Base-by-base conservation (phyloP, 2,113 vertebrate species). In the Grus americana region DNA sequence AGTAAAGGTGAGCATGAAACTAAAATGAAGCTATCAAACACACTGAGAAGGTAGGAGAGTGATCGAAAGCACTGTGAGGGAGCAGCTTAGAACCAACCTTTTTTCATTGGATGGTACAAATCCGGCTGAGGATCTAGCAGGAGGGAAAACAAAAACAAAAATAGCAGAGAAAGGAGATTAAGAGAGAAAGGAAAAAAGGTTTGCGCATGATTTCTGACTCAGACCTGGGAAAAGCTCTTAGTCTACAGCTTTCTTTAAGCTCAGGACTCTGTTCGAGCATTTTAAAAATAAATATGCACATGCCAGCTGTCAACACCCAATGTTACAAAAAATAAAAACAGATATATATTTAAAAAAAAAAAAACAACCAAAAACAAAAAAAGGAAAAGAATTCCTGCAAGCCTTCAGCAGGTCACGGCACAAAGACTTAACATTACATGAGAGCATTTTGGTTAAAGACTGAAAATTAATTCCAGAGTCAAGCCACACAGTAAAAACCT, bases 111-210 rank as follows among this genome's bases (percentile, higher is more conserved):
- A 96, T 98, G 99, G 97, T 98, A 99, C 98, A 99, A 98, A 97
- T 99, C 99, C 98, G 98, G 99, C 97, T 99, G 98, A 98, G 99
- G 98, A 98, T 99, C 98, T 98, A 98, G 99, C 99, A 99, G 98
- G 93, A 98, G 96, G 97, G 95, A 97, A 98, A 97, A 98, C 96
- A 98, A 98, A 98, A 98, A 98, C 97, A 98, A 97, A 98, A 98
- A 98, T 98, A 93, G 98, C 98, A 98, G 98, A 97, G 98, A 98
- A 97, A 98, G 98, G 97, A 98, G 98, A 98, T 98, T 98, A 98
- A 98, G 97, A 98, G 90, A 97, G 95, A 97, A 96, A 97, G 97
- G 93, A 97, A 97, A 94, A 97, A 83, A 92, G 73, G 72, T 92
- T 97, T 95, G 96, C 76, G 97, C 93, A 75, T 94, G 95, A 95